phyloP scores from a whole-genome alignment of 2,888 invertebrate genomes.

The Geotrupes spiniger region DNA sequence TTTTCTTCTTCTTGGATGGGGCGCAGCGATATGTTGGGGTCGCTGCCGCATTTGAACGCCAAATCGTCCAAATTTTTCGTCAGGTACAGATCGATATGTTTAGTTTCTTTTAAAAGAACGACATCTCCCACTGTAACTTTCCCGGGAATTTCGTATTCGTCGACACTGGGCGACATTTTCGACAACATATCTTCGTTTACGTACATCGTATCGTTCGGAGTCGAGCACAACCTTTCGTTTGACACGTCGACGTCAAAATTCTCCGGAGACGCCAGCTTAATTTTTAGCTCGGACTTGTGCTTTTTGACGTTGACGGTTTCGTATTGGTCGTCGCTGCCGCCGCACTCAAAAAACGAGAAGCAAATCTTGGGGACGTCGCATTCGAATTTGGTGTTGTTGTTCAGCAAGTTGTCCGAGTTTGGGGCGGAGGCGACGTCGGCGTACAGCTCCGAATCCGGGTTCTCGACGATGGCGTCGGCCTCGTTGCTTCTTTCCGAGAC shows the following conservation, averaged over 20 bases:
- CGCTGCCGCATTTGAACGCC: conserved; percentile 44
- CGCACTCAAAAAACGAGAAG: conserved; percentile 45
- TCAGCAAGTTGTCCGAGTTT: background rate
- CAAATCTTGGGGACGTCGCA: conserved; percentile 49
- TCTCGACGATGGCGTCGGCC: conserved; percentile 8
- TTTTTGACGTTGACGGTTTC: conserved; percentile 30
- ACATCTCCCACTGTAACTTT: conserved; percentile 1
- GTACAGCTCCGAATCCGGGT: conserved; percentile 26
- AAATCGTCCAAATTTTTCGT: conserved; percentile 23
- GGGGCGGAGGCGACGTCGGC: conserved; percentile 21
- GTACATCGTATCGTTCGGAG: conserved; percentile 8
- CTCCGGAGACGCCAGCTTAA: conserved; percentile 33
- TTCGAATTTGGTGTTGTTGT: conserved; percentile 32
- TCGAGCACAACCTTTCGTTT: conserved; percentile 15
- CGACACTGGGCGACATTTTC: conserved; percentile 11
- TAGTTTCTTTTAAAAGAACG: conserved; percentile 10
- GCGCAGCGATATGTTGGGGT: conserved; percentile 39
- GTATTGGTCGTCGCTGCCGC: conserved; percentile 26
- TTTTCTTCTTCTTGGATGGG: conserved; percentile 28
- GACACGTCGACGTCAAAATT: conserved; percentile 13
- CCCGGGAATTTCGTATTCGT: conserved; percentile 18
- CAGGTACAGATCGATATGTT: conserved; percentile 18
- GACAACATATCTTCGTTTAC: conserved; percentile 16
- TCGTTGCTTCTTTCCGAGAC: conserved; percentile 28
- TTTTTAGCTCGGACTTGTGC: conserved; percentile 40